These are phyloP conservation scores for Erebia aethiops DNA, from an alignment of 2,888 invertebrate genomes.

Conservation along the genomic window DNA sequence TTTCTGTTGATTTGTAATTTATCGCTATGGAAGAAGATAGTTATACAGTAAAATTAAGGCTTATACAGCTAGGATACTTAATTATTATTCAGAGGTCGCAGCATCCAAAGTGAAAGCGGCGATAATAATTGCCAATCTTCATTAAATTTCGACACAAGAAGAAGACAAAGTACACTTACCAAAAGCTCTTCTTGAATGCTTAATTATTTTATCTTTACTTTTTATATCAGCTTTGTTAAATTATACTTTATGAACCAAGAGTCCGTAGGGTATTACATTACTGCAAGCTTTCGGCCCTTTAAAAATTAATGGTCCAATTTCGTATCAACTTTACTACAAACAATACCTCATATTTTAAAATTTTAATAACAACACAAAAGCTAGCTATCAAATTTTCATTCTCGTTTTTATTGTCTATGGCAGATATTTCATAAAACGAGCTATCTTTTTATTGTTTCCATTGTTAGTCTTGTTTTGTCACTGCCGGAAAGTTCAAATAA, in stretches of 20 bases:
- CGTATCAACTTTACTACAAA: neutral
- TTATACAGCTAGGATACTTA: neutral
- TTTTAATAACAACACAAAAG: constrained; percentile 8
- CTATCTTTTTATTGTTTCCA: constrained; percentile 1
- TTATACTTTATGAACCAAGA: neutral
- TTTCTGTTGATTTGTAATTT: no score
- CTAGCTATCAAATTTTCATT: constrained; percentile 12
- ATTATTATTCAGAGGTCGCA: neutral
- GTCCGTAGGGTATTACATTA: no score
- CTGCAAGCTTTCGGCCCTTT: no score
- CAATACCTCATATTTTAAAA: constrained; percentile 5
- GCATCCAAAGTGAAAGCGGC: constrained; percentile 1
- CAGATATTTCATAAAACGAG: constrained; percentile 18
- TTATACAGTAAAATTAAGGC: neutral
- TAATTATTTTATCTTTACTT: constrained; percentile 6
- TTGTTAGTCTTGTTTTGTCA: constrained; percentile 10
- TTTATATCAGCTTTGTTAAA: neutral
- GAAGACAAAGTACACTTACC: constrained; percentile 4
- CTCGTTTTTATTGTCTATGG: constrained; percentile 3
- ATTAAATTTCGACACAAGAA: neutral
- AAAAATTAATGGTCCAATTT: neutral
- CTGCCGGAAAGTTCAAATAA: constrained; percentile 9
- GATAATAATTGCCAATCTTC: constrained; percentile 10
- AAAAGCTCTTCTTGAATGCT: constrained; percentile 11
- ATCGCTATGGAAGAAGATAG: neutral